A percentile compares a stretch with the other conserved stretches of the same genome.
Evolutionary conservation across 2,888 invertebrate species (phyloP).

Genomic region (Hydriomena furcata): DNA sequence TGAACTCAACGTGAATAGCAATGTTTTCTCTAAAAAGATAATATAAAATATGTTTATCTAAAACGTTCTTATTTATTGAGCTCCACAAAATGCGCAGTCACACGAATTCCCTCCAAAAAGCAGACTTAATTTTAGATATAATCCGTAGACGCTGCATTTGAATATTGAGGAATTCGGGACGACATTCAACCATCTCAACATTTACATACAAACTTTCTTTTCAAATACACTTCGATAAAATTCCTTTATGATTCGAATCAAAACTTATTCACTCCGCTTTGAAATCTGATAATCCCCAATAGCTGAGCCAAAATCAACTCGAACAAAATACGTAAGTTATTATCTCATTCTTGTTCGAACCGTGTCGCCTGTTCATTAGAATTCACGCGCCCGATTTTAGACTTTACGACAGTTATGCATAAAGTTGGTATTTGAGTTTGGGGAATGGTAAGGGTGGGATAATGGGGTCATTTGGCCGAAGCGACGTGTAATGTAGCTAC

Average conservation of each 20-base stretch:
- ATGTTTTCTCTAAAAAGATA: too few species aligned
- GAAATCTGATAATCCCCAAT: conserved; percentile 57
- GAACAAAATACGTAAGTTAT: conserved; percentile 65
- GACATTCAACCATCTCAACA: conserved; percentile 33
- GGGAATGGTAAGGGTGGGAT: conserved; percentile 58
- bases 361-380: conserved; percentile 61
- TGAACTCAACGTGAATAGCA: too few species aligned
- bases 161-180: conserved; percentile 37
- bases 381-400: conserved; percentile 43
- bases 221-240: conserved; percentile 39
- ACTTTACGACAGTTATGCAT: conserved; percentile 43
- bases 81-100: conserved; percentile 1
- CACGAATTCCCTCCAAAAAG: conserved; percentile 11
- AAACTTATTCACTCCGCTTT: conserved; percentile 51
- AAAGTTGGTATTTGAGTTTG: conserved; percentile 55
- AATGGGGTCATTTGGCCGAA: conserved; percentile 72
- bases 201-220: conserved; percentile 38
- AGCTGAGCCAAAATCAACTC: conserved; percentile 59
- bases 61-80: too few species aligned
- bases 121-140: conserved; percentile 27
- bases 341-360: conserved; percentile 61
- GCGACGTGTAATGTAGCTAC: conserved; percentile 59
- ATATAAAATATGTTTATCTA: too few species aligned
- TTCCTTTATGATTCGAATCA: conserved; percentile 43
- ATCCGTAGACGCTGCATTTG: conserved; percentile 33